Percentiles rank a stretch among this genome's conserved stretches.
These are phyloP conservation scores for Helicoverpa zea DNA, from an alignment of 1,140 invertebrate genomes.

Conservation along the genomic window DNA sequence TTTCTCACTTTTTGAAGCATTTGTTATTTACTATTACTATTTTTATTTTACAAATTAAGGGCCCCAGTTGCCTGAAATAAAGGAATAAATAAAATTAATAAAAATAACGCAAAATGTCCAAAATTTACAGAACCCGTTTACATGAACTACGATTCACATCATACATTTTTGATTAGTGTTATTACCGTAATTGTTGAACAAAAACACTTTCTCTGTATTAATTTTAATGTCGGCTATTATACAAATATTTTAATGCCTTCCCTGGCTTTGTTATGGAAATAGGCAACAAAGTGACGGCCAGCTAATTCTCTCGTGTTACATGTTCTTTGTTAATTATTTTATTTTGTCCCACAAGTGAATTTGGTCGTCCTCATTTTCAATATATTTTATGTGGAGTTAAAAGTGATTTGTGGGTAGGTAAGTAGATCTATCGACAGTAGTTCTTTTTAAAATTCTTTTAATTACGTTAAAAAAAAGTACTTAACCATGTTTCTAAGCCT, in stretches of 20 bases:
- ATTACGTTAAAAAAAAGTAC: too few relatives aligned
- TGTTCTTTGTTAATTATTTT: slow-evolving; percentile 21
- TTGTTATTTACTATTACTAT: too few relatives aligned
- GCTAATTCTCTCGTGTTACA: slow-evolving; percentile 1
- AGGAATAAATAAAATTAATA: too few relatives aligned
- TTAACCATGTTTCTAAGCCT: too few relatives aligned
- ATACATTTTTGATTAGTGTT: slow-evolving; percentile 29
- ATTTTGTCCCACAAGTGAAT: background rate
- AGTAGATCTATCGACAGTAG: too few relatives aligned
- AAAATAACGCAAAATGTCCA: background rate
- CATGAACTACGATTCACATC: background rate
- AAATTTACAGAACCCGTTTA: background rate
- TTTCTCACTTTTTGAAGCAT: too few relatives aligned
- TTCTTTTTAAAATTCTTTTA: too few relatives aligned
- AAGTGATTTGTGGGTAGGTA: too few relatives aligned
- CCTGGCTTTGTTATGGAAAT: slow-evolving; percentile 13
- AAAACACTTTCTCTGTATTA: slow-evolving; percentile 56
- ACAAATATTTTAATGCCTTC: slow-evolving; percentile 36
- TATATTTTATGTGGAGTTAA: too few relatives aligned
- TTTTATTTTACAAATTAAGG: too few relatives aligned
- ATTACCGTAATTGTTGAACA: slow-evolving; percentile 51
- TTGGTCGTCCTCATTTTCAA: slow-evolving; percentile 7
- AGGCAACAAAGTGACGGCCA: slow-evolving; percentile 2
- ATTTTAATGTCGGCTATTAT: slow-evolving; percentile 47
- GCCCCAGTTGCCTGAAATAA: too few relatives aligned